Base-by-base conservation (phyloP, 2,113 vertebrate species). In the Ptychochromis oligacanthus region DNA sequence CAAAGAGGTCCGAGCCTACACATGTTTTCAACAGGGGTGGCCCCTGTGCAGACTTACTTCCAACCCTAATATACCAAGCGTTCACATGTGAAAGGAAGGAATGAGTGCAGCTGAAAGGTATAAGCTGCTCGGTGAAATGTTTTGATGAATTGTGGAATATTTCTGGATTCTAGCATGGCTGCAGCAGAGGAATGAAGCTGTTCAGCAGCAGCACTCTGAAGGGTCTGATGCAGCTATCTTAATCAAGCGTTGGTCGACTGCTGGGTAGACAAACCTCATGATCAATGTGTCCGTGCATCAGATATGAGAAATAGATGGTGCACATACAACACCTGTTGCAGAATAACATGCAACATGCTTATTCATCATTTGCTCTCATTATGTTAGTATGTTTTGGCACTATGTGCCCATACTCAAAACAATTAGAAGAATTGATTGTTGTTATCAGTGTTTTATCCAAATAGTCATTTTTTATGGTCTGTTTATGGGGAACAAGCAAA, bases 1-100 rank as follows among this genome's bases (percentile, higher is more conserved):
- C 88, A 94, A 94, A 86, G 84, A 91, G 92, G 84, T 85, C 89
- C 86, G 87, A 92, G 91, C 89, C 91, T 88, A 81, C 64, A 90
- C 93, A 92, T 87, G 92, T 90, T 88, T 89, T 89, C 92, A 83
- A 90, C 92, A 82, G 54, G 93, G 92, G 91, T 90, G 92, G 91
- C 88, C 92, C 65, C 79, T 62, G 57, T 77, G 81, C 65, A 52
- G 70, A 43, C 81, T 64, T 7, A 82, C 89, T 86, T 80, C 81
- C 79, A 81, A 58, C 79, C 81, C 77, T 56, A 87, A 83, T 83
- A 77, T 13, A 64, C 40, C 59, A 12, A 34, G 38, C 76, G 56
- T 79, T 84, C 81, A 52, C 74, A 77, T 82, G 65, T 91, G 87
- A 85, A 87, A 75, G 67, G 76, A 88, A 79, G 52, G 80, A 90